Percentiles rank a stretch among this genome's conserved stretches.
Conservation (phyloP, 2,888 invertebrate genomes). For the Eledona agricola region DNA sequence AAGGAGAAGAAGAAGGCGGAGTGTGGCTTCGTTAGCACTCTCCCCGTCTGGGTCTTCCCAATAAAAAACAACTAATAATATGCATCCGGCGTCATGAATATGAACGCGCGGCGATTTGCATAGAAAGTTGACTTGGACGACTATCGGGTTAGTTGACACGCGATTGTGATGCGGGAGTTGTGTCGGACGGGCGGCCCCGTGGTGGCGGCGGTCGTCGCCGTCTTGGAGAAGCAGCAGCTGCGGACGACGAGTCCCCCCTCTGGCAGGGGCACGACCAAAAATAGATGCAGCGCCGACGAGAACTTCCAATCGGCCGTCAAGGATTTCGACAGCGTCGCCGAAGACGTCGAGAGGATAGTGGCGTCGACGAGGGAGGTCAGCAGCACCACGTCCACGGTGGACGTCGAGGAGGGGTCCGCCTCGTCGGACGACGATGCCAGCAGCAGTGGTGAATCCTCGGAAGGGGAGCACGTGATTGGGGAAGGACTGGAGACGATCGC, state of each 20-base stretch:
- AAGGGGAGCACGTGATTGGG: constrained; percentile 53
- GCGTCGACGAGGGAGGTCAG: constrained; percentile 36
- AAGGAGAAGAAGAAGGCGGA: no score
- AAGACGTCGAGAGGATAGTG: constrained; percentile 58
- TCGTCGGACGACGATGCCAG: constrained; percentile 42
- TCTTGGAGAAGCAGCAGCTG: constrained; percentile 61
- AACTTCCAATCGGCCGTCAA: constrained; percentile 58
- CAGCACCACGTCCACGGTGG: constrained; percentile 3
- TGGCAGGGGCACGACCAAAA: no score
- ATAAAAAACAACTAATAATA: not conserved
- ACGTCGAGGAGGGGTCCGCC: constrained; percentile 34
- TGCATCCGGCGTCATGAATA: no score
- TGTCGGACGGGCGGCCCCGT: constrained; percentile 63
- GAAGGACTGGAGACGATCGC: constrained; percentile 61
- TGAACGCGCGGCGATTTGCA: constrained; percentile 5
- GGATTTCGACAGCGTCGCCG: constrained; percentile 59
- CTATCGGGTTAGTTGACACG: no score
- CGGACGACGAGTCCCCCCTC: no score
- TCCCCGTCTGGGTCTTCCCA: no score
- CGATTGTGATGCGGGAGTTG: constrained; percentile 53
- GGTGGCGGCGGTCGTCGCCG: constrained; percentile 68
- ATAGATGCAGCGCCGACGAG: constrained; percentile 50
- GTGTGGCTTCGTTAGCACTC: no score
- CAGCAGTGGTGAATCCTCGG: constrained; percentile 47
- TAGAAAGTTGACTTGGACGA: constrained; percentile 1